Percentiles rank a stretch among this genome's conserved stretches.
Conservation (phyloP, 2,888 invertebrate genomes). For the Proisotoma minuta region DNA sequence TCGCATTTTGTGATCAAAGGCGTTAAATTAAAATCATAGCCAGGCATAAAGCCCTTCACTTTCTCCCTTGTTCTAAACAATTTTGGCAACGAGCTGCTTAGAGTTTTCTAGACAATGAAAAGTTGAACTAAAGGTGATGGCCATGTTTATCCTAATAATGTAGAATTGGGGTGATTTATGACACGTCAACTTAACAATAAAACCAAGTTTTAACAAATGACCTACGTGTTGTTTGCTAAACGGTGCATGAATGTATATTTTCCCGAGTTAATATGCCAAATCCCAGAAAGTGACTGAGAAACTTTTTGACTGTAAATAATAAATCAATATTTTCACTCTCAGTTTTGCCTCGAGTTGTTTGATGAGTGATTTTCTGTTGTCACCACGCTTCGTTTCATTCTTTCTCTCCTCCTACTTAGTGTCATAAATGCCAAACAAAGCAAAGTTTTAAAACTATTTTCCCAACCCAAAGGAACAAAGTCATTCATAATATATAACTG, state of each 20-base stretch:
- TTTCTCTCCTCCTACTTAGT: too few species aligned
- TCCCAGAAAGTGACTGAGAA: neutral
- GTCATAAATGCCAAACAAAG: too few species aligned
- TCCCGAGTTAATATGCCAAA: conserved; percentile 1
- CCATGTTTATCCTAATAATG: neutral
- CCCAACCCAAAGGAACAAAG: too few species aligned
- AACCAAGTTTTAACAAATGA: conserved; percentile 37
- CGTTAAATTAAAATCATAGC: conserved; percentile 8
- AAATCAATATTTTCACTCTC: too few species aligned
- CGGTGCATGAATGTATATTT: conserved; percentile 8
- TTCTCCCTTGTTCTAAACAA: neutral
- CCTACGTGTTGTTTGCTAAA: conserved; percentile 32
- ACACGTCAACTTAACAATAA: conserved; percentile 29
- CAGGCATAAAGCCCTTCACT: neutral
- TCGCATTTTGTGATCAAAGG: neutral
- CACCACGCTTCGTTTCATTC: too few species aligned
- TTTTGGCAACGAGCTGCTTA: neutral
- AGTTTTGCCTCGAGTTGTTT: too few species aligned
- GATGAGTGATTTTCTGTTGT: too few species aligned
- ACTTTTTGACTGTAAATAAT: neutral
- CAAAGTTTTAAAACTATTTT: too few species aligned
- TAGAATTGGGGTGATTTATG: conserved; percentile 14
- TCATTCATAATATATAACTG: too few species aligned
- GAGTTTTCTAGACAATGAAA: too few species aligned
- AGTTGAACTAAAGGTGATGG: neutral